Evolutionary conservation across 53 echinoderm and acorn worm species (phyloP).

Genomic region (Paracentrotus lividus): DNA sequence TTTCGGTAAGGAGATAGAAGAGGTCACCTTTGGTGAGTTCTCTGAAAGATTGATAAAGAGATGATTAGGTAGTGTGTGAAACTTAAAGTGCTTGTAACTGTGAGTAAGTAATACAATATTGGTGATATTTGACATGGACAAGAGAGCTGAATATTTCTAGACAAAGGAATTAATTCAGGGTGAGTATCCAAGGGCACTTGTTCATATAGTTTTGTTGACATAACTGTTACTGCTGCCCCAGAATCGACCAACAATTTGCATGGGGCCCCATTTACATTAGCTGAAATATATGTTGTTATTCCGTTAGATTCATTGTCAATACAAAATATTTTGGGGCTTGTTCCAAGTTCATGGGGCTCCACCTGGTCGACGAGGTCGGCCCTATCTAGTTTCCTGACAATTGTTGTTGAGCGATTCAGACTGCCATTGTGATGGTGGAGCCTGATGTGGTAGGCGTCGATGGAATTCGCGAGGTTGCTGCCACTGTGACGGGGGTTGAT

Average conservation of each 20-base stretch:
- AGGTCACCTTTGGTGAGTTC: neutral
- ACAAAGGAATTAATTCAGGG: neutral
- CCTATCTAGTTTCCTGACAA: conserved; percentile 21
- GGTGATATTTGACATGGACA: too few species aligned
- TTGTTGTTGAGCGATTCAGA: neutral
- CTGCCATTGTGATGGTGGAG: neutral
- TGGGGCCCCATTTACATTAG: conserved; percentile 34
- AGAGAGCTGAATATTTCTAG: neutral
- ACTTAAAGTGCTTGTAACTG: too few species aligned
- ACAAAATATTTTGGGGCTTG: conserved; percentile 8
- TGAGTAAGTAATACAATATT: too few species aligned
- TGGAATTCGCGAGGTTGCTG: neutral
- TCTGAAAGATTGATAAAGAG: too few species aligned
- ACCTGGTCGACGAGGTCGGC: conserved; percentile 46
- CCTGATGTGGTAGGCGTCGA: neutral
- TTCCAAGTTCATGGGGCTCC: too few species aligned
- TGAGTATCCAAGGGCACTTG: neutral
- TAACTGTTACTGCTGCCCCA: conserved; percentile 41
- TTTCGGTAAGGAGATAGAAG: neutral
- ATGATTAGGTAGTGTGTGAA: too few species aligned
- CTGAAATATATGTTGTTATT: neutral
- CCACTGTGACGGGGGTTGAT: neutral
- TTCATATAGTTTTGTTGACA: conserved; percentile 52
- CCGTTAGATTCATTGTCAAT: conserved; percentile 19
- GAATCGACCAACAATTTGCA: conserved; percentile 45